Evolutionary conservation across 2,888 invertebrate genomes (phyloP).

Genomic region (Sericinus montela): DNA sequence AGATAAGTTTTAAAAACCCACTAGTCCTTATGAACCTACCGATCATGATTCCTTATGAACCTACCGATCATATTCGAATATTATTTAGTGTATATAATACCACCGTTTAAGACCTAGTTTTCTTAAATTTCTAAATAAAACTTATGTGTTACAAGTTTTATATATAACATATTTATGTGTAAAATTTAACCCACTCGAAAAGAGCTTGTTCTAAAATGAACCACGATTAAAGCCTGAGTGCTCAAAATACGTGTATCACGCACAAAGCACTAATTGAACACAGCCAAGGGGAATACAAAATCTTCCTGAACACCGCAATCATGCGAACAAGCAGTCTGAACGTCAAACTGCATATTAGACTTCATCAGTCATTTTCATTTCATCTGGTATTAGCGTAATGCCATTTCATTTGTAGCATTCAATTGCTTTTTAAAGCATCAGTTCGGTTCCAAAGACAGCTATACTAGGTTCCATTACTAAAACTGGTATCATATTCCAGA

Average conservation of each 20-base stretch:
- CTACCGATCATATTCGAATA: too few relatives aligned
- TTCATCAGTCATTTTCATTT: slow-evolving; percentile 3
- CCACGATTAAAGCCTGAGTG: neutral
- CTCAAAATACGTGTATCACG: neutral
- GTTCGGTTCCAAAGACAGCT: neutral
- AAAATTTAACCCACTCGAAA: too few relatives aligned
- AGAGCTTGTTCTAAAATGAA: neutral
- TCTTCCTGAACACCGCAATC: slow-evolving; percentile 8
- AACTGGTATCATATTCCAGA: neutral
- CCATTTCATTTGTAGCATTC: slow-evolving; percentile 9
- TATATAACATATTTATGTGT: too few relatives aligned
- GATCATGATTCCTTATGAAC: too few relatives aligned
- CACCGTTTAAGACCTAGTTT: too few relatives aligned
- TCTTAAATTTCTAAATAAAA: too few relatives aligned
- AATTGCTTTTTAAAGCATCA: neutral
- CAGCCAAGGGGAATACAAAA: neutral
- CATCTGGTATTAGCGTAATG: slow-evolving; percentile 10
- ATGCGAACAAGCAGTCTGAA: neutral
- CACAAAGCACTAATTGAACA: slow-evolving; percentile 2
- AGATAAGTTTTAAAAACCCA: too few relatives aligned
- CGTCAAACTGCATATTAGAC: slow-evolving; percentile 1
- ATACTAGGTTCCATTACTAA: neutral
- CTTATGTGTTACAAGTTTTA: too few relatives aligned
- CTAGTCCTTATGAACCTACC: too few relatives aligned
- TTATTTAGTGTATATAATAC: too few relatives aligned